phyloP scores from a whole-genome alignment of 2,113 vertebrate genomes.

The Chionodraco myersi region DNA sequence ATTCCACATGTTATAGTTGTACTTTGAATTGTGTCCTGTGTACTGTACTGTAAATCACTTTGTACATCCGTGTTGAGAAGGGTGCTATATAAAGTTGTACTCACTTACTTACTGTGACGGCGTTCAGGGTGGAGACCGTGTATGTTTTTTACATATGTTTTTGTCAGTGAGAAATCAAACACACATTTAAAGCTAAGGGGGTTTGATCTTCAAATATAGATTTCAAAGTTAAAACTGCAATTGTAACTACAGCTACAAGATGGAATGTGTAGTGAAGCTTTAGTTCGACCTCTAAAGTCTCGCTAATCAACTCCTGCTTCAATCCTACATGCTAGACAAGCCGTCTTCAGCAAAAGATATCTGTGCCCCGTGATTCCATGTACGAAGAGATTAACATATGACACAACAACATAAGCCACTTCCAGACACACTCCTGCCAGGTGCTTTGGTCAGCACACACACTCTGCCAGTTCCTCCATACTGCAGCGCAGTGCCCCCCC shows the following conservation, averaged over 20 bases:
- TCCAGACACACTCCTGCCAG: background rate
- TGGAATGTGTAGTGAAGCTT: background rate
- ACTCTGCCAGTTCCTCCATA: slow-evolving; percentile 47
- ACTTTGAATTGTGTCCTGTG: no score
- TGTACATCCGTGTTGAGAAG: no score
- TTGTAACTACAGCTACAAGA: slow-evolving; percentile 10
- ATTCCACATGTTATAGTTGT: no score
- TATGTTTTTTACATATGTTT: background rate
- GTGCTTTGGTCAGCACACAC: background rate
- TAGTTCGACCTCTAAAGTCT: slow-evolving; percentile 17
- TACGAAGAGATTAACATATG: background rate
- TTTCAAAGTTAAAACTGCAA: slow-evolving; percentile 22
- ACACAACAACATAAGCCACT: background rate
- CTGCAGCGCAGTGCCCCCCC: slow-evolving; percentile 33
- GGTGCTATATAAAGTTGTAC: no score
- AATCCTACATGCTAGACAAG: background rate
- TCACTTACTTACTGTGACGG: no score
- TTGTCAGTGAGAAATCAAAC: slow-evolving; percentile 17
- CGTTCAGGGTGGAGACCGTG: no score
- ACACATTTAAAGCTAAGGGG: background rate
- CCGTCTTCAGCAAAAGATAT: background rate
- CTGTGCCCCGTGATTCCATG: background rate
- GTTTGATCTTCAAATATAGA: slow-evolving; percentile 21
- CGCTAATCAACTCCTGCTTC: slow-evolving; percentile 2
- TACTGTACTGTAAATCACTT: no score